Evolutionary conservation across 2,113 vertebrate genomes (phyloP).

Genomic region (Empidonax traillii): DNA sequence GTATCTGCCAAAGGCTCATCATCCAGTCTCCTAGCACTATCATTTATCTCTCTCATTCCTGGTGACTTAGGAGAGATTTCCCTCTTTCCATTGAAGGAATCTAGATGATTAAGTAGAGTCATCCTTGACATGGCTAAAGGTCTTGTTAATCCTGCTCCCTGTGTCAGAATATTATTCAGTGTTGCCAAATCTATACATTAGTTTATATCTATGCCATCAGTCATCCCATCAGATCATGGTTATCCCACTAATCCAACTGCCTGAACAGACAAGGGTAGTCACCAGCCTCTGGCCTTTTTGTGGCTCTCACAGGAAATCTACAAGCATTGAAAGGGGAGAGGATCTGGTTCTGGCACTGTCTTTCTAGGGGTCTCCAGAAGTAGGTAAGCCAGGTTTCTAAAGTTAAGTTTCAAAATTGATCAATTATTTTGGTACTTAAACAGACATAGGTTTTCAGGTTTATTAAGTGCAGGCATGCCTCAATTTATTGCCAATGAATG

Average conservation of each 20-base stretch:
- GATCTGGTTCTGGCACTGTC: neutral
- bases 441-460: neutral
- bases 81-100: neutral
- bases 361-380: neutral
- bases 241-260: fast-evolving
- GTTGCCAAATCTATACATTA: neutral
- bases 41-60: neutral
- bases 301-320: neutral
- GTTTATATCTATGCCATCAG: neutral
- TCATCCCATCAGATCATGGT: neutral
- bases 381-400: neutral
- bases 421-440: neutral
- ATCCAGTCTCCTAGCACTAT: neutral
- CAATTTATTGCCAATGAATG: neutral
- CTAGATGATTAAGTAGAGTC: neutral
- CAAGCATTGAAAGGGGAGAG: neutral
- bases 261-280: neutral
- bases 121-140: neutral
- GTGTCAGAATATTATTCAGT: neutral
- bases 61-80: neutral
- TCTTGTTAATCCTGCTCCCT: neutral
- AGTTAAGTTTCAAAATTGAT: neutral
- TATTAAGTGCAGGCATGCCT: neutral
- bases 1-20: neutral
- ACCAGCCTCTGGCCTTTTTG: neutral